These are phyloP conservation scores for Apodemia hepburni DNA, from an alignment of 2,888 invertebrate genomes.

Conservation along the genomic window DNA sequence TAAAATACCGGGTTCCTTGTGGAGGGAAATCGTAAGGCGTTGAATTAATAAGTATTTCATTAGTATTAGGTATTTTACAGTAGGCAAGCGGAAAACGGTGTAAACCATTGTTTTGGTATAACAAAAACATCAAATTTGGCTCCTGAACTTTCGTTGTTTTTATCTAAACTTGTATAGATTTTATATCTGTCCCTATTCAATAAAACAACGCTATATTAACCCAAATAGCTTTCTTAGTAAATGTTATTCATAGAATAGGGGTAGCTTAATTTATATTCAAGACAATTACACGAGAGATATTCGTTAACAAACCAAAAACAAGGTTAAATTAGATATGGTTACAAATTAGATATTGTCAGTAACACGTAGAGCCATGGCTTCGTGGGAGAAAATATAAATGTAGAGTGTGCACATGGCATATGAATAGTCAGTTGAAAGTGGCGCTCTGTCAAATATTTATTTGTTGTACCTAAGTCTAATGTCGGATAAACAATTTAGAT, in stretches of 20 bases:
- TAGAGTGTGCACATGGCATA: neutral
- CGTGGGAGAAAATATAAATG: neutral
- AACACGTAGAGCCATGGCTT: neutral
- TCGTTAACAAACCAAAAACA: slow-evolving; percentile 18
- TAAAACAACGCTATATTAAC: slow-evolving; percentile 32
- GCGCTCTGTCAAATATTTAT: neutral
- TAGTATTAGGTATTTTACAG: too few relatives aligned
- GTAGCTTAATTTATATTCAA: slow-evolving; percentile 67
- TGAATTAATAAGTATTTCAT: too few relatives aligned
- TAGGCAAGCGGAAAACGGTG: too few relatives aligned
- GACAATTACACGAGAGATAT: slow-evolving; percentile 46
- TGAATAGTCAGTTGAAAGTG: neutral
- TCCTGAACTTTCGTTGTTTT: too few relatives aligned
- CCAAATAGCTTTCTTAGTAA: slow-evolving; percentile 59
- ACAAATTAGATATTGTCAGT: slow-evolving; percentile 15
- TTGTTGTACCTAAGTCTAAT: too few relatives aligned
- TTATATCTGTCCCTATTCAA: neutral
- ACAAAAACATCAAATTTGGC: too few relatives aligned
- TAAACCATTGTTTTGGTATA: too few relatives aligned
- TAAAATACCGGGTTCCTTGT: too few relatives aligned
- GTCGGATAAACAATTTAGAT: too few relatives aligned
- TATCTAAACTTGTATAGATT: too few relatives aligned
- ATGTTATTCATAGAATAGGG: slow-evolving; percentile 55
- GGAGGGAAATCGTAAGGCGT: too few relatives aligned
- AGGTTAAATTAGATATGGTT: slow-evolving; percentile 11